phyloP scores from a whole-genome alignment of 2,797 vertebrate species.

The Euphonia xanthogaster region DNA sequence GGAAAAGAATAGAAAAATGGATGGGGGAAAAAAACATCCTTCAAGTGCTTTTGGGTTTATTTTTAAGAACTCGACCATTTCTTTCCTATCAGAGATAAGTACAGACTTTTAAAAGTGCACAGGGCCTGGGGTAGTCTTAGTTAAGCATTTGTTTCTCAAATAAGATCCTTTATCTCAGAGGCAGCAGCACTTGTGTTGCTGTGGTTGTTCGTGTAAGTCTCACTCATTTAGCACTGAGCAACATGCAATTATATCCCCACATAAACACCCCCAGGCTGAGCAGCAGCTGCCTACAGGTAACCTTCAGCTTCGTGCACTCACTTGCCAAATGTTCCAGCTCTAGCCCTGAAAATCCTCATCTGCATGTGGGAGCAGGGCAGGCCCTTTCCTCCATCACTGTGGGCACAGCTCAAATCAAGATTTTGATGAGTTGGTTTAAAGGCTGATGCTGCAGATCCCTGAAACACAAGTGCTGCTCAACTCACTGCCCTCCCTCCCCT shows the following conservation, averaged over 20 bases:
- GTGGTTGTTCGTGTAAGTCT: background rate
- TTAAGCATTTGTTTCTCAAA: background rate
- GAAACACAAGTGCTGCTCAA: background rate
- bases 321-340: background rate
- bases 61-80: conserved; percentile 33
- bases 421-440: background rate
- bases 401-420: background rate
- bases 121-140: background rate
- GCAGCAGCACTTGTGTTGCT: background rate
- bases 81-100: conserved; percentile 7
- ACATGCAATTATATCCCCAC: background rate
- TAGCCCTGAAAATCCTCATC: background rate
- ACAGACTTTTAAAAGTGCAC: background rate
- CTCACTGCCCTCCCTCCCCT: rapidly evolving
- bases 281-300: background rate
- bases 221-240: background rate
- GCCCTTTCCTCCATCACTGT: background rate
- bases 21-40: background rate
- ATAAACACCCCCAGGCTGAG: background rate
- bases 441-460: background rate
- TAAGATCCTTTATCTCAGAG: background rate
- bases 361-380: background rate
- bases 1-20: conserved; percentile 47
- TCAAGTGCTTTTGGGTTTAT: conserved; percentile 13
- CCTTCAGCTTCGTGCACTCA: background rate